Percentiles rank a stretch among this genome's conserved stretches.
Conservation (phyloP, 2,113 vertebrate genomes). For the Prionailurus bengalensis region DNA sequence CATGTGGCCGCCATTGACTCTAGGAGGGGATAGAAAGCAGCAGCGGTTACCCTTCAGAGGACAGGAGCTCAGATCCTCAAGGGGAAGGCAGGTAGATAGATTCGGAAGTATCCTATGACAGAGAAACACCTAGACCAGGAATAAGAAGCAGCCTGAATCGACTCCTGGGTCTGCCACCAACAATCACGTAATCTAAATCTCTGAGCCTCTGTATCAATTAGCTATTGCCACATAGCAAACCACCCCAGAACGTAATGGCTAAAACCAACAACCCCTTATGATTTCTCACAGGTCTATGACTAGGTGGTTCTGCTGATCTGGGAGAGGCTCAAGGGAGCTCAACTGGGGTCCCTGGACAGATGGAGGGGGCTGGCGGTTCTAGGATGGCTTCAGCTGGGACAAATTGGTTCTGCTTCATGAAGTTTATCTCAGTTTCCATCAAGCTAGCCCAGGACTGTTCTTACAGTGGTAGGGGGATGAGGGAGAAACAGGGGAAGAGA, state of each 20-base stretch:
- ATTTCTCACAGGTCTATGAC: neutral
- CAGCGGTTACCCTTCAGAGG: neutral
- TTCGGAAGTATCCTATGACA: neutral
- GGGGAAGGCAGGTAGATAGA: neutral
- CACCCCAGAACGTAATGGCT: neutral
- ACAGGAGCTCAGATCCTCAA: neutral
- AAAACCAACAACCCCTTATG: neutral
- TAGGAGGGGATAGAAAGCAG: neutral
- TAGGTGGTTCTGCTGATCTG: neutral
- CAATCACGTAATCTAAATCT: neutral
- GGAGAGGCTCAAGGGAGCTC: neutral
- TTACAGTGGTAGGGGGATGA: neutral
- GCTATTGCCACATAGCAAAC: neutral
- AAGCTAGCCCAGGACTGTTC: neutral
- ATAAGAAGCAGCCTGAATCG: neutral
- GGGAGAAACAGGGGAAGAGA: fast-evolving
- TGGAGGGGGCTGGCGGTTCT: neutral
- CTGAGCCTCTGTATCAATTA: neutral
- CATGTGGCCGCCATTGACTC: neutral
- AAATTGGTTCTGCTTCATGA: neutral
- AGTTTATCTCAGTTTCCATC: neutral
- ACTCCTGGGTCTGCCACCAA: neutral
- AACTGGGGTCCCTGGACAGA: neutral
- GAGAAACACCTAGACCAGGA: neutral
- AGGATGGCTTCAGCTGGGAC: neutral